phyloP scores from a whole-genome alignment of 37 sponge, comb jelly and placozoan species.

The Chondrosia reniformis region DNA sequence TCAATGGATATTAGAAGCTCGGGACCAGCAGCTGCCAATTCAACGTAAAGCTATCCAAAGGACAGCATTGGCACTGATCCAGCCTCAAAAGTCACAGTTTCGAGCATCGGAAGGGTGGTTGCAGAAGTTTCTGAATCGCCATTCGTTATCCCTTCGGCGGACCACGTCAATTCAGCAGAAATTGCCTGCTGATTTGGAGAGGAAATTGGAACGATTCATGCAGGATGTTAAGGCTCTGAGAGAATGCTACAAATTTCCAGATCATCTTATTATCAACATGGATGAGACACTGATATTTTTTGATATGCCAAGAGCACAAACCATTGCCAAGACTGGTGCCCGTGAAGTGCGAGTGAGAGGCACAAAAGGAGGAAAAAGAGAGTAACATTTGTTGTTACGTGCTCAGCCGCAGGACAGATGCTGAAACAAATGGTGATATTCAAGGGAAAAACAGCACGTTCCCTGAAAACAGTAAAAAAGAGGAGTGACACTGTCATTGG shows the following conservation, averaged over 20 bases:
- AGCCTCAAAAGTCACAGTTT: not conserved
- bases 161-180: conserved; percentile 29
- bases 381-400: conserved; percentile 24
- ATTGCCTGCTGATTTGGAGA: conserved; percentile 28
- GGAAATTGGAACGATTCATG: conserved; percentile 24
- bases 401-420: conserved; percentile 33
- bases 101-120: conserved; percentile 43
- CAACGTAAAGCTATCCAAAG: not conserved
- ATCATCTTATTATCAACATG: conserved; percentile 20
- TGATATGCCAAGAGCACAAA: conserved; percentile 22
- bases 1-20: conserved; percentile 13
- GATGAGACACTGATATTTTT: conserved; percentile 27
- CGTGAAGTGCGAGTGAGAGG: not conserved
- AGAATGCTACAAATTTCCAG: not conserved
- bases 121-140: conserved; percentile 16
- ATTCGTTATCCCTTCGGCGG: not conserved
- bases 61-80: not conserved
- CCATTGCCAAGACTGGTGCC: not conserved
- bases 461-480: not conserved
- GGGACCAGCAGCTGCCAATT: conserved; percentile 21
- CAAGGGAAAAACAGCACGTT: conserved; percentile 9
- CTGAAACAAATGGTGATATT: conserved; percentile 37
- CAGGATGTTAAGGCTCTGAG: not conserved
- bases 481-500: not conserved
- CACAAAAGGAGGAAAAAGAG: conserved; percentile 18